These are phyloP conservation scores for Pseudanteris insignis DNA, from an alignment of 2,888 invertebrate genomes.

Conservation along the genomic window DNA sequence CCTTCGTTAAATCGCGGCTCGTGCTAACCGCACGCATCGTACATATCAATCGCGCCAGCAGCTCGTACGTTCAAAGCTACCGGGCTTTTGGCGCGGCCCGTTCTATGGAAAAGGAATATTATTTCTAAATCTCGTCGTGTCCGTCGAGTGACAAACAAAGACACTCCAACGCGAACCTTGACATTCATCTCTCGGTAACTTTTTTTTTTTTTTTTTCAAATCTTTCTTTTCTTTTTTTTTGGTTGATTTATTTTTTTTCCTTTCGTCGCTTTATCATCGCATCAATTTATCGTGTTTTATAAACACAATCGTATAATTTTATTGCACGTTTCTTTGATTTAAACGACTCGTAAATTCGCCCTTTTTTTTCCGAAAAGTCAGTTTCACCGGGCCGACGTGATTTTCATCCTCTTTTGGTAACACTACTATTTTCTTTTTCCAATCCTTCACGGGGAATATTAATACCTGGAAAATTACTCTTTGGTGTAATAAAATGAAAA, in stretches of 20 bases:
- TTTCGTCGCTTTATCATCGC: slow-evolving; percentile 10
- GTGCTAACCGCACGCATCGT: slow-evolving; percentile 49
- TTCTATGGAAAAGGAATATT: slow-evolving; percentile 44
- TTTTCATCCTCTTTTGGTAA: too few relatives aligned
- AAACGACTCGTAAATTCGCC: not conserved
- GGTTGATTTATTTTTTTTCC: not conserved
- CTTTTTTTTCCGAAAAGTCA: not conserved
- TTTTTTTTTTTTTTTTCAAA: too few relatives aligned
- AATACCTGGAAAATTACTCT: not conserved
- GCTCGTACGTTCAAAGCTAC: slow-evolving; percentile 43
- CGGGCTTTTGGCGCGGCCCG: slow-evolving; percentile 42
- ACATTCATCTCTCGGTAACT: slow-evolving; percentile 27
- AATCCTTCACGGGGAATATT: not conserved
- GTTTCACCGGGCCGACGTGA: too few relatives aligned
- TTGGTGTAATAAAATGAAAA: too few relatives aligned
- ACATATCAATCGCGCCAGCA: slow-evolving; percentile 48
- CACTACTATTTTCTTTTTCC: too few relatives aligned
- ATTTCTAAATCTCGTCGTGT: slow-evolving; percentile 45
- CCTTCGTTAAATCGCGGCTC: slow-evolving; percentile 48
- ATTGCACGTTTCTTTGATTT: slow-evolving; percentile 4
- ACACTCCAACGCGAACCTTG: slow-evolving; percentile 31
- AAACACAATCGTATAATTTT: slow-evolving; percentile 18
- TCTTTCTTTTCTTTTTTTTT: slow-evolving; percentile 7
- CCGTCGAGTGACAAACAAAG: slow-evolving; percentile 37
- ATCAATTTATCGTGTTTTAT: slow-evolving; percentile 5